Evolutionary conservation across 2,888 invertebrate genomes (phyloP).

Genomic region (Drosophila demipolita): DNA sequence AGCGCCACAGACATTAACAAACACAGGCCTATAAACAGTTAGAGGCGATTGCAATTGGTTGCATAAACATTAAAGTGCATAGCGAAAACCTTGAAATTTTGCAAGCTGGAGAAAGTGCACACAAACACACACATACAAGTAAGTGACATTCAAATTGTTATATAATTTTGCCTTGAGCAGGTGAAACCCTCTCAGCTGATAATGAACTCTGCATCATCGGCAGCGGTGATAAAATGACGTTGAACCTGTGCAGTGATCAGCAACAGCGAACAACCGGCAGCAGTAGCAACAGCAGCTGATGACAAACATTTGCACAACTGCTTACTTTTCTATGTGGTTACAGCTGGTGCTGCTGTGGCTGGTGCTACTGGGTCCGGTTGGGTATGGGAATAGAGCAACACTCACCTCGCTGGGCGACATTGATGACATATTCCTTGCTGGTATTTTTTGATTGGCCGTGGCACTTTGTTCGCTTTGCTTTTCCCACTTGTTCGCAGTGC

Average conservation of each 20-base stretch:
- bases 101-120: constrained; percentile 27
- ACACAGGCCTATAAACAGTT: constrained; percentile 24
- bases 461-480: constrained; percentile 37
- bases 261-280: constrained; percentile 12
- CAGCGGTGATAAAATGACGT: constrained; percentile 63
- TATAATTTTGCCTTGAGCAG: constrained; percentile 25
- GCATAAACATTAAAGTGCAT: constrained; percentile 46
- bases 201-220: constrained; percentile 29
- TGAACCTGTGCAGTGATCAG: constrained; percentile 42
- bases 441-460: constrained; percentile 37
- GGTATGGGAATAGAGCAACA: constrained; percentile 8
- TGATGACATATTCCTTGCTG: constrained; percentile 71
- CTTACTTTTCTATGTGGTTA: constrained; percentile 2
- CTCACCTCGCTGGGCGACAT: constrained; percentile 83
- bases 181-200: constrained; percentile 8
- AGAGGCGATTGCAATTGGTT: constrained; percentile 37
- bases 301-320: constrained; percentile 71
- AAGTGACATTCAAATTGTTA: constrained; percentile 27
- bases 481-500: constrained; percentile 36
- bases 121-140: constrained; percentile 15
- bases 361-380: neutral
- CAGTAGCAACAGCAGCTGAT: constrained; percentile 27
- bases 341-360: constrained; percentile 6
- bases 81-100: constrained; percentile 16
- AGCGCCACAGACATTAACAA: constrained; percentile 40